Evolutionary conservation across 2,797 vertebrate species (phyloP).

Genomic region (Enteromius trimaculatus): DNA sequence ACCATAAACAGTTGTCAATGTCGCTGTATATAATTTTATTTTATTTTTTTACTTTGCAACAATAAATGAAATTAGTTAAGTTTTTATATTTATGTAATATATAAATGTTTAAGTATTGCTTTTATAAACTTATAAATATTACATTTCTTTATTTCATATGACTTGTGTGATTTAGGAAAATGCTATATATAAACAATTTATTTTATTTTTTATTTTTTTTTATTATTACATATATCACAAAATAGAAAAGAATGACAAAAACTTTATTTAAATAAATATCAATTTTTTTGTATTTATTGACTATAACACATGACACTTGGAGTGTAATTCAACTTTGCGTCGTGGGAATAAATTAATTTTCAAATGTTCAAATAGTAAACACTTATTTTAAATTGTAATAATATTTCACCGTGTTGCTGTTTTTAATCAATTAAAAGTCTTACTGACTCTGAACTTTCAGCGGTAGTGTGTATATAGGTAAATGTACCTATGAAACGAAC

Average conservation of each 20-base stretch:
- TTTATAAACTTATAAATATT: neutral
- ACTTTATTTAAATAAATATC: no score
- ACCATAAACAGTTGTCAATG: no score
- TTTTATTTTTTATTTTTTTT: no score
- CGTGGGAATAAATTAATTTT: neutral
- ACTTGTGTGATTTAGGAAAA: no score
- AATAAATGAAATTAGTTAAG: neutral
- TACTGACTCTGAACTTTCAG: neutral
- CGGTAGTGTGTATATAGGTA: neutral
- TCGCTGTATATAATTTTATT: no score
- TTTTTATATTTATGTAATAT: neutral
- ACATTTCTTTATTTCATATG: no score
- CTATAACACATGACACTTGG: neutral
- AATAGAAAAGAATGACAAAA: no score
- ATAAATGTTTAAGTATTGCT: neutral
- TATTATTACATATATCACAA: no score
- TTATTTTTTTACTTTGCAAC: neutral
- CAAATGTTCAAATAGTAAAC: neutral
- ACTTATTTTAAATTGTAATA: neutral
- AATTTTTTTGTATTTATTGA: no score
- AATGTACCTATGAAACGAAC: neutral
- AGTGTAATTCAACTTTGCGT: neutral
- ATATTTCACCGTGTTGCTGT: neutral
- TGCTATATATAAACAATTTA: no score
- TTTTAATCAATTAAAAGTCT: neutral